Evolutionary conservation across 2,797 vertebrate genomes (phyloP).

Genomic region (Myripristis jacobus): DNA sequence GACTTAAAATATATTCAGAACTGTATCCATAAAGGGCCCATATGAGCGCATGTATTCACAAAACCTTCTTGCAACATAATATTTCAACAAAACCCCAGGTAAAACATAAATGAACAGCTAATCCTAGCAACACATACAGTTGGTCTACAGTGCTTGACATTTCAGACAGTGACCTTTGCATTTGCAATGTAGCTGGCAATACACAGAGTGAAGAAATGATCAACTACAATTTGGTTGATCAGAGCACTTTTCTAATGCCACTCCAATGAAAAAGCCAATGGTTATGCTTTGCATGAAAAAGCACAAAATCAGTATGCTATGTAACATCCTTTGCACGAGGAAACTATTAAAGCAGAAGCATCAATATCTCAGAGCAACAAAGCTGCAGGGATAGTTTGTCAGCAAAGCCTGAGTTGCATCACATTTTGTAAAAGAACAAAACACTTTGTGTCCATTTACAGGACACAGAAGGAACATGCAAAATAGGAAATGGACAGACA

Average conservation of each 20-base stretch:
- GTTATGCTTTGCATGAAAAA: conserved; percentile 66
- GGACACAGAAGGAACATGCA: conserved; percentile 62
- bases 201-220: conserved; percentile 71
- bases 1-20: conserved; percentile 55
- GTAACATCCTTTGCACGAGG: conserved; percentile 52
- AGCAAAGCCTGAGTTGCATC: conserved; percentile 59
- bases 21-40: conserved; percentile 52
- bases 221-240: conserved; percentile 72
- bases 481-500: conserved; percentile 21
- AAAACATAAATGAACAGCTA: conserved; percentile 48
- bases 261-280: conserved; percentile 72
- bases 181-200: conserved; percentile 98
- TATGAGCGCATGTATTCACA: conserved; percentile 39
- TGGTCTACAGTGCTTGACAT: conserved; percentile 50
- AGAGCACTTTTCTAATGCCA: conserved; percentile 52
- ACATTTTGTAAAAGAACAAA: conserved; percentile 36
- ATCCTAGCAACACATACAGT: conserved; percentile 47
- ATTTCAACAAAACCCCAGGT: conserved; percentile 58
- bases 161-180: conserved; percentile 77
- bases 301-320: conserved; percentile 66
- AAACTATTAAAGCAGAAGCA: conserved; percentile 62
- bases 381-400: conserved; percentile 59
- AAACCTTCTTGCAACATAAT: conserved; percentile 41
- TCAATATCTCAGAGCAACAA: conserved; percentile 53
- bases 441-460: conserved; percentile 17